Conservation (phyloP, 1,140 invertebrate species). For the Phortica variegata region DNA sequence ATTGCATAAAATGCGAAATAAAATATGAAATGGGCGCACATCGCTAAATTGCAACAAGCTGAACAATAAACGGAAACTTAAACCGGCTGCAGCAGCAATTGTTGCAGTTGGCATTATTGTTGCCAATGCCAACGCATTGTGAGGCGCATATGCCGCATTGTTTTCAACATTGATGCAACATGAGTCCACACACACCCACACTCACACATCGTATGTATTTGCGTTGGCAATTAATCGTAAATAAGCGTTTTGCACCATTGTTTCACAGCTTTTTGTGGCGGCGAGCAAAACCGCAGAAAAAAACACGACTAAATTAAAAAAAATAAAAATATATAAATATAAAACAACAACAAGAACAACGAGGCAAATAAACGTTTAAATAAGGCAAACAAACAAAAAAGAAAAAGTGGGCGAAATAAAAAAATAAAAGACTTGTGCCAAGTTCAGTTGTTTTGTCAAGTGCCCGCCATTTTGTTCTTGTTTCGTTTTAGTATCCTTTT, state of each 20-base stretch:
- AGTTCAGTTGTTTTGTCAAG: conserved; percentile 2
- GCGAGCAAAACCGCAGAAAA: conserved; percentile 8
- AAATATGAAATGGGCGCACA: too few species aligned
- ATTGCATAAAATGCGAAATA: conserved; percentile 18
- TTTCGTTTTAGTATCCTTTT: too few species aligned
- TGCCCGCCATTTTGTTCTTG: background rate
- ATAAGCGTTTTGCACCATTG: conserved; percentile 24
- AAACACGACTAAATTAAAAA: conserved; percentile 4
- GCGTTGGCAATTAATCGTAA: conserved; percentile 43
- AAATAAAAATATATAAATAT: too few species aligned
- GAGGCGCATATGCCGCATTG: too few species aligned
- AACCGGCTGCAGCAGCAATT: conserved; percentile 29
- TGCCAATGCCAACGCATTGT: background rate
- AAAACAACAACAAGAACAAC: too few species aligned
- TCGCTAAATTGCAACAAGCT: conserved; percentile 45
- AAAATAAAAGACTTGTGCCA: too few species aligned
- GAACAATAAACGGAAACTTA: conserved; percentile 52
- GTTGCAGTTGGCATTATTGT: conserved; percentile 25
- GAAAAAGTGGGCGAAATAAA: too few species aligned
- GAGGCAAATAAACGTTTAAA: too few species aligned
- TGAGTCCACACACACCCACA: conserved; percentile 4
- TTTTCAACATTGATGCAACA: too few species aligned
- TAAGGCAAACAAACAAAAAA: too few species aligned
- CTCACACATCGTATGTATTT: conserved; percentile 12
- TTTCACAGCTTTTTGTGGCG: background rate